These are phyloP conservation scores for Drosophila insularis DNA, from an alignment of 1,140 invertebrate species.

Conservation along the genomic window DNA sequence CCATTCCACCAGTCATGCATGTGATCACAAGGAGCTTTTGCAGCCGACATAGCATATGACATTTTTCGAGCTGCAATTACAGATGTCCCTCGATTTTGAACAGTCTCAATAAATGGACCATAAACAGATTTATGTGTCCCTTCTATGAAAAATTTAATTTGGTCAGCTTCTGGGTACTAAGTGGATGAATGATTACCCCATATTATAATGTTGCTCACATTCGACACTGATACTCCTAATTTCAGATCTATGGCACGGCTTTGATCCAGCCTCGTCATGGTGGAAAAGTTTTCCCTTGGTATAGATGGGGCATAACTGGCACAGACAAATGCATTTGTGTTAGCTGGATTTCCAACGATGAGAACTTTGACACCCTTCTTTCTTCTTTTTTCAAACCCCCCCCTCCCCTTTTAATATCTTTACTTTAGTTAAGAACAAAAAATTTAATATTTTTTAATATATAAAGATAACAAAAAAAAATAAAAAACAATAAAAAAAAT, in stretches of 20 bases:
- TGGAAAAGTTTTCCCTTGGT: too few relatives aligned
- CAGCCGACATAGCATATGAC: slow-evolving; percentile 99
- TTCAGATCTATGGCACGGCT: too few relatives aligned
- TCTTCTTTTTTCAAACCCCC: slow-evolving; percentile 94
- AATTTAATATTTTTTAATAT: too few relatives aligned
- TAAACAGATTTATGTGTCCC: slow-evolving; percentile 85
- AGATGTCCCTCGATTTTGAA: slow-evolving; percentile 98
- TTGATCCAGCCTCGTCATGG: too few relatives aligned
- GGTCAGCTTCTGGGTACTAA: slow-evolving; percentile 97
- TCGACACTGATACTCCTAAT: too few relatives aligned
- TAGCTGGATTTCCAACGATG: too few relatives aligned
- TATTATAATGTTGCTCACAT: slow-evolving; percentile 96
- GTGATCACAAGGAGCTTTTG: slow-evolving; percentile 99
- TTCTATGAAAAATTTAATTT: slow-evolving; percentile 88
- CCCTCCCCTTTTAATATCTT: slow-evolving; percentile 99
- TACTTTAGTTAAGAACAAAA: slow-evolving; percentile 96
- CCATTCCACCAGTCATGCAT: slow-evolving; percentile 98
- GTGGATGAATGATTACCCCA: slow-evolving; percentile 99
- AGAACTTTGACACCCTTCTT: slow-evolving; percentile 97
- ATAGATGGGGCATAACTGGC: too few relatives aligned
- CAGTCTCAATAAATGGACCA: slow-evolving; percentile 93
- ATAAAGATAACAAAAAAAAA: too few relatives aligned
- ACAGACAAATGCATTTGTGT: too few relatives aligned
- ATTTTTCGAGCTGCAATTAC: slow-evolving; percentile 99
- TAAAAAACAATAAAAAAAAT: too few relatives aligned